Base-by-base conservation (phyloP, 2,113 vertebrate genomes). In the Poecilia latipinna region DNA sequence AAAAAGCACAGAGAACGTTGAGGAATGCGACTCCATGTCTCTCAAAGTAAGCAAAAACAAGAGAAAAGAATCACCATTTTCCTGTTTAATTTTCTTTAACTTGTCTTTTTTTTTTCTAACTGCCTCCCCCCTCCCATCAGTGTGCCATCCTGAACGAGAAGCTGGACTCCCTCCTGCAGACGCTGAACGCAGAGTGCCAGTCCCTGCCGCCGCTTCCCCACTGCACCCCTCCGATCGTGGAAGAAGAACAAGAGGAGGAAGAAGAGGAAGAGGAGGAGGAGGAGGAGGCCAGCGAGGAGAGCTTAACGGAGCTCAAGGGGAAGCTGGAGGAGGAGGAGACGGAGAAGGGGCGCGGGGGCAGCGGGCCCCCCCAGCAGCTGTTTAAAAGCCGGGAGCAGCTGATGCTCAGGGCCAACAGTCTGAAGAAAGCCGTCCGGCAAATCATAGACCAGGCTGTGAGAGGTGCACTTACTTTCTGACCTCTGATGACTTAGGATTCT, bases 391-490 rank as follows among this genome's bases (percentile, higher is more conserved):
- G 93, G 51, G 96, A 98, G 77, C 96, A 97, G 84, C 93, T 99
- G 73, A 96, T 98, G 96, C 94, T 97, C 17, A 87, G 98, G 37
- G 98, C 98, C 68, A 97, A 99, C 93, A 99, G 98, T 82, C 93
- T 99, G 89, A 99, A 99, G 94, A 99, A 98, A 84, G 98, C 97
- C 0, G 96, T 99, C 71, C 93, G 97, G 65, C 96, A 98, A 88
- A 97, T 99, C 91, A 98, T 99, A 48, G 96, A 98, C 81, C 97
- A 99, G 90, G 97, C 96, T 1, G 96, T 96, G 92, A 97, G 96
- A 96, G 97, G 98, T 99, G 70, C 54, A 8, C 2, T 22, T 1
- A 10, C 44, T 48, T 24, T 17, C 12, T 15, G 0, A 24, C 31
- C 1, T 19, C 15, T 19, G 44, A 48, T 17, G 44, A 12, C 24